These are phyloP conservation scores for Ophonus ardosiacus DNA, from an alignment of 2,888 invertebrate species.

Conservation along the genomic window DNA sequence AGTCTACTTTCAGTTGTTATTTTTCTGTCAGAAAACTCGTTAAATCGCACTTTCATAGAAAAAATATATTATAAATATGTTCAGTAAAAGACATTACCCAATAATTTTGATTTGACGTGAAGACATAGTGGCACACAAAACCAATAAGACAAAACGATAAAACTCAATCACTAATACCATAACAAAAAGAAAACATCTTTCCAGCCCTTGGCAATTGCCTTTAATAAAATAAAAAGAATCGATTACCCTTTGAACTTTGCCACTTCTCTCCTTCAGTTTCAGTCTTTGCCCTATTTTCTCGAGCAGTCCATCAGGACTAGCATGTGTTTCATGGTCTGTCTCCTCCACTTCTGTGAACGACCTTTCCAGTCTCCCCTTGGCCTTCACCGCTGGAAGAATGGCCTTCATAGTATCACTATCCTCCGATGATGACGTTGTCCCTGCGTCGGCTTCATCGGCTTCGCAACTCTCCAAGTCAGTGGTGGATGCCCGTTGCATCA, in stretches of 20 bases:
- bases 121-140: no score
- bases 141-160: no score
- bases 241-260: constrained; percentile 81
- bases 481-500: constrained; percentile 63
- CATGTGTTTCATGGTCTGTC: constrained; percentile 33
- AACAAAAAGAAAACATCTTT: no score
- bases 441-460: constrained; percentile 19
- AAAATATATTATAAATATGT: no score
- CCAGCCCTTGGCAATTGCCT: no score
- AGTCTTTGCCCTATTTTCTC: constrained; percentile 78
- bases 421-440: constrained; percentile 2
- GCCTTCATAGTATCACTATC: constrained; percentile 55
- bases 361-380: constrained; percentile 31
- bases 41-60: no score
- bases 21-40: no score
- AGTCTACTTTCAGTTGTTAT: no score
- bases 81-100: no score
- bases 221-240: constrained; percentile 41
- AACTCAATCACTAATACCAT: no score
- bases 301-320: constrained; percentile 71
- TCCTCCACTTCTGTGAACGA: constrained; percentile 63
- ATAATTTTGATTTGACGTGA: no score
- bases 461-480: constrained; percentile 64
- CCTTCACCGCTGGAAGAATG: constrained; percentile 20
- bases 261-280: constrained; percentile 79